Percentiles rank a stretch among this genome's conserved stretches.
phyloP scores from a whole-genome alignment of 2,888 invertebrate genomes.

The Volucella inanis region DNA sequence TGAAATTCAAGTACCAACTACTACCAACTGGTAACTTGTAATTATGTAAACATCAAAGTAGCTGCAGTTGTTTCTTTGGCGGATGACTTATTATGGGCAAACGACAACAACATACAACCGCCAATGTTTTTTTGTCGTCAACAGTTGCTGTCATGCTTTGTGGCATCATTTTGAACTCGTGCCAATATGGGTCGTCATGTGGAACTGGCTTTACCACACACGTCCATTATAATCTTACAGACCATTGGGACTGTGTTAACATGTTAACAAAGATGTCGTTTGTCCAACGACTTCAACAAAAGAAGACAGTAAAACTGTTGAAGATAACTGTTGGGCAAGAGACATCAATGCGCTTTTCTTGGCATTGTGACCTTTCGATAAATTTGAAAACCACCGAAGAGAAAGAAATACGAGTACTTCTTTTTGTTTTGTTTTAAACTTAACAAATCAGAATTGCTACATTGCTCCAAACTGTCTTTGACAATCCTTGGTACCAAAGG shows the following conservation, averaged over 20 bases:
- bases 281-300: background rate
- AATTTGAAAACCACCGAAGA: no score
- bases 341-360: background rate
- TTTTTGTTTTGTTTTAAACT: no score
- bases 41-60: slow-evolving; percentile 56
- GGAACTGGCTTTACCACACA: slow-evolving; percentile 31
- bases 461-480: no score
- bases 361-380: no score
- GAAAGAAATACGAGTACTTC: no score
- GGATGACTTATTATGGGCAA: slow-evolving; percentile 54
- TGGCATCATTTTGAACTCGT: background rate
- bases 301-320: background rate
- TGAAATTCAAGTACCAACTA: slow-evolving; percentile 45
- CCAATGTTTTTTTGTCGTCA: slow-evolving; percentile 7
- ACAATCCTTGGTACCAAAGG: no score
- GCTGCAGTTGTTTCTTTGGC: slow-evolving; percentile 13
- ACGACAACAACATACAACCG: slow-evolving; percentile 15
- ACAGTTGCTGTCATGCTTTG: no score
- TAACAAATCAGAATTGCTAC: no score
- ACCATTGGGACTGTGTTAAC: background rate
- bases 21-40: slow-evolving; percentile 14
- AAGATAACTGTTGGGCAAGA: background rate
- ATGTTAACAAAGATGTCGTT: background rate
- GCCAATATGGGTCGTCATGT: slow-evolving; percentile 27
- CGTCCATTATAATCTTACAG: background rate